phyloP scores from a whole-genome alignment of 35 echinoderm and acorn worm genomes.

The Hemicentrotus pulcherrimus region DNA sequence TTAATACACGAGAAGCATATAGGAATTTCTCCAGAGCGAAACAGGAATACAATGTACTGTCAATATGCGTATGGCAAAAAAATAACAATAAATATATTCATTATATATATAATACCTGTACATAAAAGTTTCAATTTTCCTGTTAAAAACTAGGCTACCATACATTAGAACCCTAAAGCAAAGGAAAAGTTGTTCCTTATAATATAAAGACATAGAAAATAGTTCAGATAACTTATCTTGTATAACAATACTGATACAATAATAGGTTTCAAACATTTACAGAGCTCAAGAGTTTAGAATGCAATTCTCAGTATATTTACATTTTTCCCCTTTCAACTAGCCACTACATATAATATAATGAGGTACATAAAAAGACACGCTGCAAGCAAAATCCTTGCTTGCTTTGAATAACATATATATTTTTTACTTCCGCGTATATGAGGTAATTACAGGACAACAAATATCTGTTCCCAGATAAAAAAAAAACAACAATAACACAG shows the following conservation, averaged over 20 bases:
- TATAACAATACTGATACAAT: slow-evolving; percentile 39
- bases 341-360: slow-evolving; percentile 11
- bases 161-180: slow-evolving; percentile 18
- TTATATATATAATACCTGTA: slow-evolving; percentile 47
- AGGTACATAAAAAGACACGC: slow-evolving; percentile 38
- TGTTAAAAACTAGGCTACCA: slow-evolving; percentile 36
- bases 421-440: slow-evolving; percentile 5
- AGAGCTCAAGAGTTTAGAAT: neutral
- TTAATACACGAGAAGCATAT: slow-evolving; percentile 17
- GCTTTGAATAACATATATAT: neutral
- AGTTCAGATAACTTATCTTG: slow-evolving; percentile 37
- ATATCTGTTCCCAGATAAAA: neutral
- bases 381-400: neutral
- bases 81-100: slow-evolving; percentile 49
- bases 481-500: slow-evolving; percentile 30
- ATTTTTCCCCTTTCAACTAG: neutral
- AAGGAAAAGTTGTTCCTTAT: neutral
- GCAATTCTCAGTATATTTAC: slow-evolving; percentile 26
- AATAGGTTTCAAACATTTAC: slow-evolving; percentile 28
- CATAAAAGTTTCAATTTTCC: slow-evolving; percentile 1
- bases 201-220: slow-evolving; percentile 46
- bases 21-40: neutral
- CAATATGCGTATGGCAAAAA: slow-evolving; percentile 26
- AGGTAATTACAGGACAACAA: slow-evolving; percentile 25
- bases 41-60: slow-evolving; percentile 25